phyloP scores from a whole-genome alignment of 1,140 invertebrate genomes.

The Anoplolepis gracilipes region DNA sequence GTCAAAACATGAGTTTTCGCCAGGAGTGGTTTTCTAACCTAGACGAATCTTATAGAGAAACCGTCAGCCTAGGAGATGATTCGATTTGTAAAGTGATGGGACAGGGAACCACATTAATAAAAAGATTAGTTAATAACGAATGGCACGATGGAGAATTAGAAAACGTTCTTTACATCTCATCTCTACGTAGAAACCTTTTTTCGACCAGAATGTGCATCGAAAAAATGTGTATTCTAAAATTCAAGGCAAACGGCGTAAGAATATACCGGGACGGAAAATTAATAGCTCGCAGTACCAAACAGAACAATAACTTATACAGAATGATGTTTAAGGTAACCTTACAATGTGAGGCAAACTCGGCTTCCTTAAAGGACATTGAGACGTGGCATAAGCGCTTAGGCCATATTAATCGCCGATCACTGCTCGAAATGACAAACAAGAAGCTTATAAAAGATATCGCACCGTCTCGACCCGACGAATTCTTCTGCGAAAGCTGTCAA shows the following conservation, averaged over 20 bases:
- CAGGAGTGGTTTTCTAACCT: not conserved
- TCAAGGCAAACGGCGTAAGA: not conserved
- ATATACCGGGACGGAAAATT: not conserved
- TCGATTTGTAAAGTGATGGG: not conserved
- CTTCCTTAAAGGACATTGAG: not conserved
- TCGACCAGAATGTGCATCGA: not conserved
- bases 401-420: not conserved
- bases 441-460: not conserved
- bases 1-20: not conserved
- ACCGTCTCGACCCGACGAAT: not conserved
- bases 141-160: not conserved
- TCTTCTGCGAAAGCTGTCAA: not conserved
- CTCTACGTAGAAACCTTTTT: not conserved
- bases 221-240: not conserved
- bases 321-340: not conserved
- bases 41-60: not conserved
- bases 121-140: not conserved
- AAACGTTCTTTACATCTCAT: not conserved
- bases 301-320: not conserved
- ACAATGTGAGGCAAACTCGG: not conserved
- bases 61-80: not conserved
- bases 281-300: not conserved
- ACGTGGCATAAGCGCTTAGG: not conserved
- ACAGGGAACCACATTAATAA: not conserved
- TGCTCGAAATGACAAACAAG: not conserved